These are phyloP conservation scores for Chroicocephalus ridibundus DNA, from an alignment of 2,113 vertebrate genomes.

Conservation along the genomic window DNA sequence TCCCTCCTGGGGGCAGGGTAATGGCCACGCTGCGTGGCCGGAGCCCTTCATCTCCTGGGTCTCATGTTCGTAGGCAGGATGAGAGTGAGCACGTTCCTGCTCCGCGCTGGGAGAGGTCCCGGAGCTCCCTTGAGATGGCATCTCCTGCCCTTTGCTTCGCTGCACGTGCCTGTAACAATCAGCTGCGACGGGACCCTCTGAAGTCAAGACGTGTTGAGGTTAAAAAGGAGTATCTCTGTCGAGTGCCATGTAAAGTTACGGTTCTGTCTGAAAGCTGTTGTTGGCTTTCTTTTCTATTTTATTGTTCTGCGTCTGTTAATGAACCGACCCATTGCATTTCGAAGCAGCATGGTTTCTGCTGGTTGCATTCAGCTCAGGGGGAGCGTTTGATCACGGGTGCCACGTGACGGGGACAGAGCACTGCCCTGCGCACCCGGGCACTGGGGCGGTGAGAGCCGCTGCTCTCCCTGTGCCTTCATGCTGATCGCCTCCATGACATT, in stretches of 20 bases:
- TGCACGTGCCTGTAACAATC: fast-evolving
- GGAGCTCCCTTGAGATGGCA: not conserved
- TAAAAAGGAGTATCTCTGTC: not conserved
- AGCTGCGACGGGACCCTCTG: not conserved
- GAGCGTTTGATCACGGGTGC: fast-evolving
- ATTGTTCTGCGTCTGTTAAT: not conserved
- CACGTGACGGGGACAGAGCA: fast-evolving
- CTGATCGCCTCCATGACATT: not conserved
- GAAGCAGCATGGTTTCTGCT: not conserved
- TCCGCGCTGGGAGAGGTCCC: fast-evolving
- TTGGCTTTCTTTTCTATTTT: not conserved
- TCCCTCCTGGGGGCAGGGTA: fast-evolving
- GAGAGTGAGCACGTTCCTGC: fast-evolving
- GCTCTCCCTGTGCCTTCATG: not conserved
- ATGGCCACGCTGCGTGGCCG: fast-evolving
- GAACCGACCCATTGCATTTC: fast-evolving
- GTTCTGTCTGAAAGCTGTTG: not conserved
- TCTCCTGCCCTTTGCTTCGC: not conserved
- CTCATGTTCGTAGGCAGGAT: not conserved
- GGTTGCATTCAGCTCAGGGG: fast-evolving
- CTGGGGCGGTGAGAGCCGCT: not conserved
- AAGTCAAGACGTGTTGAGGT: fast-evolving
- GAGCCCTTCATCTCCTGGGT: not conserved
- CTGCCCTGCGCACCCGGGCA: not conserved
- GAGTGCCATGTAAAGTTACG: fast-evolving